Evolutionary conservation across 2,113 vertebrate species (phyloP), one percentile per base, ranked within the genome.

Genomic region (Psilopsiagon aymara): DNA sequence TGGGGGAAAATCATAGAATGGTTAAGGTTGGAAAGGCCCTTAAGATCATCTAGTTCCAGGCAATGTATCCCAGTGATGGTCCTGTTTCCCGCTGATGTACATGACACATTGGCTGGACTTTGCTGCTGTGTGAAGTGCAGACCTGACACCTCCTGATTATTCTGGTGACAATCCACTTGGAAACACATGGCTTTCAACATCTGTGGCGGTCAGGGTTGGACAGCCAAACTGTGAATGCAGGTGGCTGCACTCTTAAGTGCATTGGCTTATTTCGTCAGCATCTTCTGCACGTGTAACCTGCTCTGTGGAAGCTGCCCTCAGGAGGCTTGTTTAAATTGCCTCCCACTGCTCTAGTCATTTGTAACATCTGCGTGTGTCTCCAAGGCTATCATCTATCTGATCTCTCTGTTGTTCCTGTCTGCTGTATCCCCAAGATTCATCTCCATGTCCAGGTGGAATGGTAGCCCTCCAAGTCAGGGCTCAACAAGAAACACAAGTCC

Each of bases 151-250:
- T 49, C 37, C 67, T 71, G 27, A 25, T 44, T 0, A 6, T 89
- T 47, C 68, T 73, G 68, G 33, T 7, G 15, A 37, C 5, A 7
- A 64, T 19, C 29, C 23, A 35, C 44, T 39, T 60, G 76, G 70
- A 52, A 51, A 49, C 27, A 35, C 0, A 3, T 5, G 41, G 60
- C 29, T 23, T 25, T 60, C 1, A 1, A 9, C 9, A 6, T 14
- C 25, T 51, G 51, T n/a, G 62, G 27, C 68, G 80, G 28, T 49
- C 68, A 17, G 21, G 1, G 47, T 4, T 41, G 63, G 76, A 27
- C 47, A 82, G 76, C 31, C 31, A 37, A 41, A 28, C 1, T 28
- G 47, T 2, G 2, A 70, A 41, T 1, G 10, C 2, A 8, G 19
- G 19, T 1, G 17, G 5, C 21, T 82, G 70, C 17, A 4, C 19